A percentile compares a stretch with the other conserved stretches of the same genome.
Conservation (phyloP, 2,113 vertebrate species). For the Prunella himalayana region DNA sequence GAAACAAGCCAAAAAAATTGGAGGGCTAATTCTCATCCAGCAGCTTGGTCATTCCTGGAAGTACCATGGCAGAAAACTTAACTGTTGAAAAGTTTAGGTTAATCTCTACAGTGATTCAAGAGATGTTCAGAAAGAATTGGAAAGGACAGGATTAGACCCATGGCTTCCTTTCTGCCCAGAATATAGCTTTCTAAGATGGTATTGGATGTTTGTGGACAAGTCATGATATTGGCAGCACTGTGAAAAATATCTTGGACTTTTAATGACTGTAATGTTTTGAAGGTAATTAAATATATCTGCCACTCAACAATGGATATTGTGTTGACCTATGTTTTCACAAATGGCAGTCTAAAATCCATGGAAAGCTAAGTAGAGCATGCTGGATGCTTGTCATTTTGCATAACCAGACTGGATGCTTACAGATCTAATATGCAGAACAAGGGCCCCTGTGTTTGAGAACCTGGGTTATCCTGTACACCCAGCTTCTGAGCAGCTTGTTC, state of each 20-base stretch:
- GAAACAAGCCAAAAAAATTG: background rate
- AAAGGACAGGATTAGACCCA: background rate
- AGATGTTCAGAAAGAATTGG: background rate
- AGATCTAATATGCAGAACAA: background rate
- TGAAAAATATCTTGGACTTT: background rate
- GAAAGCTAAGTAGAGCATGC: background rate
- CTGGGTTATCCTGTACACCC: background rate
- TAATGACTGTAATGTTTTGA: background rate
- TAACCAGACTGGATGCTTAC: background rate
- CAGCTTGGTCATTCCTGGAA: background rate
- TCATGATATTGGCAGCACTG: background rate
- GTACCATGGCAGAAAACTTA: background rate
- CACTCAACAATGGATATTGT: background rate
- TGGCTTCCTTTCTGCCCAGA: background rate
- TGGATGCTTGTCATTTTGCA: background rate
- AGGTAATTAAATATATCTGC: background rate
- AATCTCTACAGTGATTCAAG: background rate
- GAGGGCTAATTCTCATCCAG: background rate
- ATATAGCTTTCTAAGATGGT: background rate
- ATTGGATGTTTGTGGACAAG: background rate
- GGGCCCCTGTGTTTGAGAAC: background rate
- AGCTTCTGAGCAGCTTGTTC: background rate
- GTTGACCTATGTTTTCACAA: background rate
- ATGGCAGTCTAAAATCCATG: background rate
- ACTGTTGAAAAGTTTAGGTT: background rate